A percentile compares a stretch with the other conserved stretches of the same genome.
Evolutionary conservation across 2,797 vertebrate genomes (phyloP).

Genomic region (Sebastolobus alascanus): DNA sequence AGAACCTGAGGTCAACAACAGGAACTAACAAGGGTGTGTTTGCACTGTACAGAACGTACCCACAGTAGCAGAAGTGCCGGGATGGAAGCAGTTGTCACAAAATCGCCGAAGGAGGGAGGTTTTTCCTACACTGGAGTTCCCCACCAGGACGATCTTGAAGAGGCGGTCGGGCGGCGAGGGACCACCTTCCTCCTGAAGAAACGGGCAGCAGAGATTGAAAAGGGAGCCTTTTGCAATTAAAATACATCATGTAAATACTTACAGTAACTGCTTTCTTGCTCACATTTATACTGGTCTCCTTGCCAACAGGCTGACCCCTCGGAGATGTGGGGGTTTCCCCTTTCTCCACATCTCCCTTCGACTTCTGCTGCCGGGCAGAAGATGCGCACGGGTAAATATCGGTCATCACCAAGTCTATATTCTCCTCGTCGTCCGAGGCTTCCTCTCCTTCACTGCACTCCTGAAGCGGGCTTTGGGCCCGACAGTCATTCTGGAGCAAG

Average conservation of each 20-base stretch:
- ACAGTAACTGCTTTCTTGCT: constrained; percentile 48
- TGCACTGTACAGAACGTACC: constrained; percentile 78
- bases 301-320: constrained; percentile 90
- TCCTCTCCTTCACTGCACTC: constrained; percentile 81
- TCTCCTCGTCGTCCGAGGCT: constrained; percentile 52
- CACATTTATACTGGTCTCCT: constrained; percentile 88
- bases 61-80: constrained; percentile 90
- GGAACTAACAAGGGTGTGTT: neutral
- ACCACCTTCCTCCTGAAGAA: constrained; percentile 84
- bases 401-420: constrained; percentile 76
- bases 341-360: constrained; percentile 5
- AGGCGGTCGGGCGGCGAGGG: constrained; percentile 86
- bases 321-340: constrained; percentile 76
- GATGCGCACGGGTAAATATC: constrained; percentile 54
- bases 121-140: constrained; percentile 94
- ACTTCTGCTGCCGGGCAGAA: constrained; percentile 29
- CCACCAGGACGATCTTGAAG: constrained; percentile 94
- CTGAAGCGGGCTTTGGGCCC: constrained; percentile 68
- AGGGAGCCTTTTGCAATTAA: neutral
- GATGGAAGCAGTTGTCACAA: constrained; percentile 88
- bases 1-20: constrained; percentile 21
- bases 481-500: constrained; percentile 82
- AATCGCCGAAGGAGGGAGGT: constrained; percentile 91
- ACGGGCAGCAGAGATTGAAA: constrained; percentile 13
- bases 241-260: neutral